phyloP scores from a whole-genome alignment of 2,113 vertebrate genomes.

The Hippocampus guttulatus region DNA sequence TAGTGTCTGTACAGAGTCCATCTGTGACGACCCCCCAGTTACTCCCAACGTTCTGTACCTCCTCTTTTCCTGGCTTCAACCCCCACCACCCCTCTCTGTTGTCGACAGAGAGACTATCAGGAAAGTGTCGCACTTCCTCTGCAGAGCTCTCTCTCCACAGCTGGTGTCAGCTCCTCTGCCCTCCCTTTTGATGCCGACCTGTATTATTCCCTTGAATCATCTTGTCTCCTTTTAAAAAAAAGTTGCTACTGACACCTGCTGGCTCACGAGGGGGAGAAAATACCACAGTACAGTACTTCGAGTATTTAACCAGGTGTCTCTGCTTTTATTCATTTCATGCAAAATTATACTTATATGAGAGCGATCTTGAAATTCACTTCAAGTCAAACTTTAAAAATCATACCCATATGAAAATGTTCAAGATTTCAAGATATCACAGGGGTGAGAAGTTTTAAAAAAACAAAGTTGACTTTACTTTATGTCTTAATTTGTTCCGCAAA shows the following conservation, averaged over 20 bases:
- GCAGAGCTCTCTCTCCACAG: constrained; percentile 72
- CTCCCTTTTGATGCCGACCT: constrained; percentile 44
- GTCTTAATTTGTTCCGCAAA: not conserved
- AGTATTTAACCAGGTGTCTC: not conserved
- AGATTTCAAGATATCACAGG: not conserved
- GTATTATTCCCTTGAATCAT: constrained; percentile 16
- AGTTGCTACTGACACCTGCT: constrained; percentile 68
- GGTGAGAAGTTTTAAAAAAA: not conserved
- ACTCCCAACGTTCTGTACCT: not conserved
- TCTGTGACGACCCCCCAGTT: constrained; percentile 40
- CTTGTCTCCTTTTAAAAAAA: not conserved
- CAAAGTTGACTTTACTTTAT: not conserved
- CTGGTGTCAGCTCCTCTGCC: constrained; percentile 67
- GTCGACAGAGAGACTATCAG: constrained; percentile 61
- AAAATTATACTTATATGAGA: not conserved
- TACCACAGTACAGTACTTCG: not conserved
- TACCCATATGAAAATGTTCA: not conserved
- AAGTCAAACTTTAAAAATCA: not conserved
- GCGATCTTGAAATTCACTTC: not conserved
- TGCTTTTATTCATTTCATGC: no score
- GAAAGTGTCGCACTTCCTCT: constrained; percentile 76
- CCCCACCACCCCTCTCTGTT: constrained; percentile 45
- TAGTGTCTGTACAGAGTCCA: constrained; percentile 20
- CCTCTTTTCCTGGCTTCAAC: not conserved
- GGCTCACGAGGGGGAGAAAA: constrained; percentile 21